phyloP scores from a whole-genome alignment of 2,113 vertebrate genomes.

The Oreotrochilus melanogaster region DNA sequence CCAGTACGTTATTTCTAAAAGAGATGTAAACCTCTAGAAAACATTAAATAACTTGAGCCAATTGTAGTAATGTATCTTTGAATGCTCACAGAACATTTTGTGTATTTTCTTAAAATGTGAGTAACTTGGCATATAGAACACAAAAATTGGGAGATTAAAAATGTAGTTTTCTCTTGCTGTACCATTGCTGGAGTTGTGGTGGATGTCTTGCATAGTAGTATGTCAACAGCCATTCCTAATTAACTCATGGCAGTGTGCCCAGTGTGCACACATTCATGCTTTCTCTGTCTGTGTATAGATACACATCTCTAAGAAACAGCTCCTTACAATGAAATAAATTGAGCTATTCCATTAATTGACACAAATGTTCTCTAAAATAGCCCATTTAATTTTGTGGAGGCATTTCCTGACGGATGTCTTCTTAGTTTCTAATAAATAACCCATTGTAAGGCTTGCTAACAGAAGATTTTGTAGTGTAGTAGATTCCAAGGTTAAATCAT shows the following conservation, averaged over 20 bases:
- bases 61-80: neutral
- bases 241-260: slow-evolving; percentile 45
- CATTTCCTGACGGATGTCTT: slow-evolving; percentile 29
- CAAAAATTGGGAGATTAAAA: neutral
- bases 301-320: slow-evolving; percentile 39
- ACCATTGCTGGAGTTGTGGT: neutral
- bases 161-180: neutral
- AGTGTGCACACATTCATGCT: neutral
- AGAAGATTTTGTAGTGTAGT: neutral
- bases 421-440: slow-evolving; percentile 49
- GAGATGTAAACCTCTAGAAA: neutral
- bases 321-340: slow-evolving; percentile 51
- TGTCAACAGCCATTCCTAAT: slow-evolving; percentile 28
- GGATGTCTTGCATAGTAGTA: neutral
- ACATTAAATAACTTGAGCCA: neutral
- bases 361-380: slow-evolving; percentile 37
- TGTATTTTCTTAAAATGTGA: neutral
- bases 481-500: slow-evolving; percentile 8
- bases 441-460: slow-evolving; percentile 7
- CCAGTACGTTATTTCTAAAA: neutral
- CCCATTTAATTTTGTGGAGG: slow-evolving; percentile 56
- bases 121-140: neutral
- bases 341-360: slow-evolving; percentile 60
- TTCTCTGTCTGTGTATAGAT: slow-evolving; percentile 22
- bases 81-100: neutral